Conservation (phyloP, 2,888 invertebrate genomes). For the Ophioninae sp. region DNA sequence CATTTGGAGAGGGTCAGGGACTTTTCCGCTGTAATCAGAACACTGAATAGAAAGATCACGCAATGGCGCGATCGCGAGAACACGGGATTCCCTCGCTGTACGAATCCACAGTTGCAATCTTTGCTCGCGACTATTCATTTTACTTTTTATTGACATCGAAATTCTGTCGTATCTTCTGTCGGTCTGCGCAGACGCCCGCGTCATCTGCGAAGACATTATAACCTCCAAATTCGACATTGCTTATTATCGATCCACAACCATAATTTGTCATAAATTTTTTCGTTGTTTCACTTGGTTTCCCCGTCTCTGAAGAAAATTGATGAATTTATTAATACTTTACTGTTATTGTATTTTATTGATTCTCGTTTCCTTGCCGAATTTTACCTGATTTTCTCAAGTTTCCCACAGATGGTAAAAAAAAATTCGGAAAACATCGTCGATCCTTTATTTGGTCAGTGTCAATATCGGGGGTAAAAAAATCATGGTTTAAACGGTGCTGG, state of each 20-base stretch:
- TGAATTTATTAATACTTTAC: too few species aligned
- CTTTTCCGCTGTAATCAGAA: background rate
- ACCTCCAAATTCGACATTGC: too few species aligned
- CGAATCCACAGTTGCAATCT: background rate
- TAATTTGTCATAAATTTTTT: background rate
- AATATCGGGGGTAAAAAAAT: too few species aligned
- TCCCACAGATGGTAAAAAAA: background rate
- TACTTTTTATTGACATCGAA: background rate
- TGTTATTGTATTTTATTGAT: too few species aligned
- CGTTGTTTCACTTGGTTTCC: background rate
- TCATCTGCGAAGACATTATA: too few species aligned
- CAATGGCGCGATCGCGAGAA: background rate
- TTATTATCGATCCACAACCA: too few species aligned
- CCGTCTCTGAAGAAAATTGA: background rate
- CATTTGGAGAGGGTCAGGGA: slow-evolving; percentile 27
- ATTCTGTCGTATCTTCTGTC: background rate
- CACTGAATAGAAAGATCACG: slow-evolving; percentile 44
- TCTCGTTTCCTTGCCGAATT: too few species aligned
- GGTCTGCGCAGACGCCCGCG: too few species aligned
- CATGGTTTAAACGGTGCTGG: too few species aligned
- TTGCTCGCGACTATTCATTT: too few species aligned
- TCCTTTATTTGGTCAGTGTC: too few species aligned
- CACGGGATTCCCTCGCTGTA: background rate
- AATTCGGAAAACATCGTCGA: background rate
- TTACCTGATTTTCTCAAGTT: too few species aligned